A percentile compares a stretch with the other conserved stretches of the same genome.
Conservation (phyloP, 2,888 invertebrate genomes). For the Dugesia japonica region DNA sequence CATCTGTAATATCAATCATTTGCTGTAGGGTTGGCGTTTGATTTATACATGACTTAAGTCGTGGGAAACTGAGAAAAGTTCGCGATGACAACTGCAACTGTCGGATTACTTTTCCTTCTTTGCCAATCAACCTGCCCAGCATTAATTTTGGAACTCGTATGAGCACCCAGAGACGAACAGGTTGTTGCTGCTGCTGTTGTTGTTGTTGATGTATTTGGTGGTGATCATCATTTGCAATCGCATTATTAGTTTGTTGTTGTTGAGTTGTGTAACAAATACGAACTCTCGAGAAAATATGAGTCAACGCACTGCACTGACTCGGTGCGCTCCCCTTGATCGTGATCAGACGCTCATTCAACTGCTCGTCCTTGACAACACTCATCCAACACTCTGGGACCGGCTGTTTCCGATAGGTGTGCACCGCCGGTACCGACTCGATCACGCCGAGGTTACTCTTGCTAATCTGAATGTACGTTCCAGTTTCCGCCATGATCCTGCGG, state of each 20-base stretch:
- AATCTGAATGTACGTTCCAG: background rate
- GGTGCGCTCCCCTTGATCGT: background rate
- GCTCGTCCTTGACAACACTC: background rate
- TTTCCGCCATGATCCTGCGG: background rate
- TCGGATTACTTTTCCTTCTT: conserved; percentile 21
- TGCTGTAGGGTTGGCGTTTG: too few relatives aligned
- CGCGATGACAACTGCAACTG: conserved; percentile 8
- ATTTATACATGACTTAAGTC: too few relatives aligned
- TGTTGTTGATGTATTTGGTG: too few relatives aligned
- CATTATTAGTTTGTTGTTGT: background rate
- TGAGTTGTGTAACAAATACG: background rate
- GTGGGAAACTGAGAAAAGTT: conserved; percentile 22
- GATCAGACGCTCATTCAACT: background rate
- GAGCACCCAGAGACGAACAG: conserved; percentile 4
- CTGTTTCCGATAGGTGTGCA: background rate
- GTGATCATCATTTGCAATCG: background rate
- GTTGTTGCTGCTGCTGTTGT: background rate
- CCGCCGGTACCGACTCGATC: background rate
- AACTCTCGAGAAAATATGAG: background rate
- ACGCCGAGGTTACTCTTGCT: background rate
- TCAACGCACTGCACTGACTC: background rate
- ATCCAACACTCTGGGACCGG: background rate
- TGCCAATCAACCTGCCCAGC: conserved; percentile 24
- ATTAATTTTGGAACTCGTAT: conserved; percentile 10
- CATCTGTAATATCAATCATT: too few relatives aligned